Base-by-base conservation (phyloP, 1,140 invertebrate genomes). In the Diorhabda carinulata region DNA sequence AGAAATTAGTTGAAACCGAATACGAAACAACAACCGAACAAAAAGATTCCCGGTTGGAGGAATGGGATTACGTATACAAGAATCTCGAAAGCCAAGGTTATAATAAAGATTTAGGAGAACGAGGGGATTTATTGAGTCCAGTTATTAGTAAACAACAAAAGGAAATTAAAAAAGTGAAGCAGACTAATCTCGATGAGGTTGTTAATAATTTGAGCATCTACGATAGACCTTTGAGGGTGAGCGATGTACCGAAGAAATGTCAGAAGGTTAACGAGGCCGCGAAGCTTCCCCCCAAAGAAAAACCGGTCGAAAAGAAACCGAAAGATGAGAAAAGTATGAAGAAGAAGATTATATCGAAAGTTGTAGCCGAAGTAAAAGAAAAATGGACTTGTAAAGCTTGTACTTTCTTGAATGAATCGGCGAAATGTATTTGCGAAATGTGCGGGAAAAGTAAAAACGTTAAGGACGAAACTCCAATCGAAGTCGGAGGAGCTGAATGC, bases 51-150 rank as follows among this genome's bases (percentile, higher is more conserved):
- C 87, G 86, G 1, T 88, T 87, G 68, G 90, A 90, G 68, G 87
- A 86, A 61, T 92, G 91, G 91, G 89, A 91, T 76, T 92, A 91
- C 77, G 92, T 93, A 0, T 92, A 90, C 75, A 85, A 87, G 71
- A 91, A 91, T 79, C 80, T 92, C 3, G 89, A 91, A 68, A 90
- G 86, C 72, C 87, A 89, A 72, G 88, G 90, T 2, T 90, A 92
- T 72, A 87, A 86, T 3, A 90, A 90, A 75, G 87, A 90, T 79
- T 77, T 88, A 4, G 87, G 84, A 3, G 88, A 90, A 62, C 79
- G 85, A 10, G 85, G 86, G 6, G 87, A 89, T 79, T 79, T 90
- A 43, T 81, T 89, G 52, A 84, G 82, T 3, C 81, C 82, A 5
- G 10, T 67, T 81, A 2, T 81, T 82, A 40, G 61, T 42, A 57